Evolutionary conservation across 2,888 invertebrate species (phyloP).

Genomic region (Myopa tessellatipennis): DNA sequence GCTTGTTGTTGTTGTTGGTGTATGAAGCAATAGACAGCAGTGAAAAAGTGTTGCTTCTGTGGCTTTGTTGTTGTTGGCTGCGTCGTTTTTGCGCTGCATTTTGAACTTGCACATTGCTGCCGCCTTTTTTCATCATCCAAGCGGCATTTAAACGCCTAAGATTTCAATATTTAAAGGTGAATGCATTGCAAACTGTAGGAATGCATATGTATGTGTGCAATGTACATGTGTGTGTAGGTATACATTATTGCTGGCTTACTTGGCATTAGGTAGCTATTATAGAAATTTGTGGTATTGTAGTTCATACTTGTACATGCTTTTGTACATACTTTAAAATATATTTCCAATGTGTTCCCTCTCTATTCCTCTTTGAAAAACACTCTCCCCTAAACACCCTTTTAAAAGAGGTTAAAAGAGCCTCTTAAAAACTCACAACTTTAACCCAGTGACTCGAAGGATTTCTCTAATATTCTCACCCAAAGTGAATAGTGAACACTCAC

Average conservation of each 20-base stretch:
- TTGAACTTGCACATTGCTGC: conserved; percentile 33
- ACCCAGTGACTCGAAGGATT: no score
- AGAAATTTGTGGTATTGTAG: background rate
- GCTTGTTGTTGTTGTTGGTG: conserved; percentile 13
- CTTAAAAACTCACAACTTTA: no score
- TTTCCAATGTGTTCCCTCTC: no score
- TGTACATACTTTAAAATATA: no score
- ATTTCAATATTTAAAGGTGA: conserved; percentile 13
- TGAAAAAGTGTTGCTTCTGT: background rate
- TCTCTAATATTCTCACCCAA: no score
- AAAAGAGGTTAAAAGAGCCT: no score
- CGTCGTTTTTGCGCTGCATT: conserved; percentile 1
- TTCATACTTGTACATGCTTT: no score
- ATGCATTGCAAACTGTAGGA: background rate
- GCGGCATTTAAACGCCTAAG: conserved; percentile 8
- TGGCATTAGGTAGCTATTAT: background rate
- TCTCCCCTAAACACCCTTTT: no score
- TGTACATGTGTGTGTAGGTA: background rate
- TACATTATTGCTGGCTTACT: background rate
- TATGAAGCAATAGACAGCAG: background rate
- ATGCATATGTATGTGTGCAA: background rate
- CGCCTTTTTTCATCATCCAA: conserved; percentile 3
- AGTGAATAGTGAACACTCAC: no score
- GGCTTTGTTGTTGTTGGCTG: background rate
- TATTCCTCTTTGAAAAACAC: no score